Conservation (phyloP, 2,888 invertebrate species). For the Tridacna gigas region DNA sequence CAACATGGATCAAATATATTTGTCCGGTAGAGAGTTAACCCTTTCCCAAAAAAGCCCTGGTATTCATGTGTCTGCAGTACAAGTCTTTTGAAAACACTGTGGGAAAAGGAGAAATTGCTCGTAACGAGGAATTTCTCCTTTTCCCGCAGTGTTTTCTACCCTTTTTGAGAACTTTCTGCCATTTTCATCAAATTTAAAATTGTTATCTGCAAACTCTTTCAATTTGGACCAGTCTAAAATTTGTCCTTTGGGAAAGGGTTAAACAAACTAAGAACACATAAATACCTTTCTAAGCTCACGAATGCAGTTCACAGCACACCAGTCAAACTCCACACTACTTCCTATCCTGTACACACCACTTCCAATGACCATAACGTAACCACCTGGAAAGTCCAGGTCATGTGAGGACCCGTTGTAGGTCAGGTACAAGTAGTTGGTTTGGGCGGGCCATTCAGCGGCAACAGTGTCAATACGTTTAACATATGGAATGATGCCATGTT, state of each 20-base stretch:
- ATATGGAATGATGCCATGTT: conserved; percentile 77
- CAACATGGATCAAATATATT: no score
- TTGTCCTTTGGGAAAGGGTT: neutral
- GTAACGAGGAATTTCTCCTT: neutral
- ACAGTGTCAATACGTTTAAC: conserved; percentile 99
- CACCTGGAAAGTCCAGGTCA: conserved; percentile 80
- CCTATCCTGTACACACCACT: conserved; percentile 85
- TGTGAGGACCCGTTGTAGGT: conserved; percentile 93
- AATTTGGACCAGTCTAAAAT: neutral
- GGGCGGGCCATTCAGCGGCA: conserved; percentile 99
- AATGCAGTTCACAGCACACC: conserved; percentile 99
- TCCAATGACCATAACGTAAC: conserved; percentile 91
- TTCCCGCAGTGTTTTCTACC: neutral
- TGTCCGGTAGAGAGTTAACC: no score
- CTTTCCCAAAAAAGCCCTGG: no score
- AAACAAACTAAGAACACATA: neutral
- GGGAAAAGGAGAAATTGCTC: no score
- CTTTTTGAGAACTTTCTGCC: no score
- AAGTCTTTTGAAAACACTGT: no score
- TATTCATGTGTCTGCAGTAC: no score
- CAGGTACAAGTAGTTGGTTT: conserved; percentile 98
- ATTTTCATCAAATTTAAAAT: no score
- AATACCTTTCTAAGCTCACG: conserved; percentile 92
- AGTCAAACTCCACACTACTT: conserved; percentile 99
- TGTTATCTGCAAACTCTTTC: neutral